These are phyloP conservation scores for Sciurus niger DNA, from an alignment of 2,113 vertebrate species.

Conservation along the genomic window DNA sequence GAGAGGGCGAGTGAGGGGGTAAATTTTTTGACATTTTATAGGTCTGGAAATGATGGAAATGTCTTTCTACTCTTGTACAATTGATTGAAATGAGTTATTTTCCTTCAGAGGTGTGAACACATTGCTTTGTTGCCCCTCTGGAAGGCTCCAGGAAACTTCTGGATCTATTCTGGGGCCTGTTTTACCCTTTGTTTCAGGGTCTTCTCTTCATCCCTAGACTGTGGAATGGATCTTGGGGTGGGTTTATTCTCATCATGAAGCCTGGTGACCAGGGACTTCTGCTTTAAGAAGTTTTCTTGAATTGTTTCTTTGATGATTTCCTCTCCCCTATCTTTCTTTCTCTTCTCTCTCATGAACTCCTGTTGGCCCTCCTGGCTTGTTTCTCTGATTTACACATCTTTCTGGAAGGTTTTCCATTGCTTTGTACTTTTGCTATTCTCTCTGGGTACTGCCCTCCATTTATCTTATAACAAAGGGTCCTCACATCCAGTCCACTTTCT, in stretches of 20 bases:
- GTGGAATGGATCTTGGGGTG: accelerated
- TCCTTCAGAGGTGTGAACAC: neutral
- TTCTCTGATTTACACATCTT: neutral
- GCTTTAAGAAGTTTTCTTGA: neutral
- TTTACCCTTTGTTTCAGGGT: neutral
- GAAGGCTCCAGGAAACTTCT: neutral
- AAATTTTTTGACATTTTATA: neutral
- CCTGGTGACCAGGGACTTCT: neutral
- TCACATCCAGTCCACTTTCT: too few species aligned
- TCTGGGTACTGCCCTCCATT: neutral
- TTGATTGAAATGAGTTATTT: neutral
- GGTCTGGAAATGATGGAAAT: neutral
- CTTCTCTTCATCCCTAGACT: neutral
- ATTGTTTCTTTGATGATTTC: neutral
- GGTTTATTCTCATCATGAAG: neutral
- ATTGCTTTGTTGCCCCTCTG: too few species aligned
- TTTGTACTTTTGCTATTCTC: neutral
- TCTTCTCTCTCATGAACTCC: neutral
- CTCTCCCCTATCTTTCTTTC: neutral
- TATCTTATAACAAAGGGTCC: neutral
- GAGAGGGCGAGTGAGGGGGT: neutral
- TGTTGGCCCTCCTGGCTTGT: neutral
- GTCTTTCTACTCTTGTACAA: neutral
- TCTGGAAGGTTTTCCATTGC: neutral
- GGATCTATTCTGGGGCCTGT: neutral